Conservation (phyloP, 2,113 vertebrate genomes). For the Seriola dumerili region DNA sequence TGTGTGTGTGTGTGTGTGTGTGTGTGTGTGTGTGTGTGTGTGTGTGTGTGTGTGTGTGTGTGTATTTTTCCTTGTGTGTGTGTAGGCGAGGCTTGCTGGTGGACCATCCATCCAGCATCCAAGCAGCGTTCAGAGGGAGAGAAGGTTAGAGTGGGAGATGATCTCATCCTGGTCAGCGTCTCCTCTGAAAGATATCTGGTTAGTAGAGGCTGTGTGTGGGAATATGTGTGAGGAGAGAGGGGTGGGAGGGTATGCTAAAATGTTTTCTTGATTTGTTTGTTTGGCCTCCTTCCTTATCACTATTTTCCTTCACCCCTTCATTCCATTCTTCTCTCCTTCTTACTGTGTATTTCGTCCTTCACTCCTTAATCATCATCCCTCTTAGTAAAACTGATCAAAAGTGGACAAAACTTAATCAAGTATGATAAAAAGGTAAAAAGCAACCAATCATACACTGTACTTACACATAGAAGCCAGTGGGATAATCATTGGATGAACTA, state of each 20-base stretch:
- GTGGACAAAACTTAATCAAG: background rate
- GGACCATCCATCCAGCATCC: constrained; percentile 86
- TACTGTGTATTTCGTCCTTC: too few relatives aligned
- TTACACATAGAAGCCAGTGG: background rate
- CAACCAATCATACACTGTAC: too few relatives aligned
- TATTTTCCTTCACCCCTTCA: background rate
- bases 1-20: background rate
- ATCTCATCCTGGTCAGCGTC: constrained; percentile 97
- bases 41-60: background rate
- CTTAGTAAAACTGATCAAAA: background rate
- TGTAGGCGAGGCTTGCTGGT: constrained; percentile 92
- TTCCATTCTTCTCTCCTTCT: background rate
- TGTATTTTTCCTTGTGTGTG: constrained; percentile 17
- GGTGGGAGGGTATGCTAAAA: too few relatives aligned
- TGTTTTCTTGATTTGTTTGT: background rate
- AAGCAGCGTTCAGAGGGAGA: constrained; percentile 90
- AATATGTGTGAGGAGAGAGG: background rate
- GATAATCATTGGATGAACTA: background rate
- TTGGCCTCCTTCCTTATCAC: too few relatives aligned
- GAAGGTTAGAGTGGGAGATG: constrained; percentile 96
- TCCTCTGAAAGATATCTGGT: constrained; percentile 98
- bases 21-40: background rate
- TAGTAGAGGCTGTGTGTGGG: constrained; percentile 73
- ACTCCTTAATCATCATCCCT: too few relatives aligned
- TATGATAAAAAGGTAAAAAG: too few relatives aligned